A percentile compares a stretch with the other conserved stretches of the same genome.
These are phyloP conservation scores for Xestobium rufovillosum DNA, from an alignment of 2,888 invertebrate species.

Conservation along the genomic window DNA sequence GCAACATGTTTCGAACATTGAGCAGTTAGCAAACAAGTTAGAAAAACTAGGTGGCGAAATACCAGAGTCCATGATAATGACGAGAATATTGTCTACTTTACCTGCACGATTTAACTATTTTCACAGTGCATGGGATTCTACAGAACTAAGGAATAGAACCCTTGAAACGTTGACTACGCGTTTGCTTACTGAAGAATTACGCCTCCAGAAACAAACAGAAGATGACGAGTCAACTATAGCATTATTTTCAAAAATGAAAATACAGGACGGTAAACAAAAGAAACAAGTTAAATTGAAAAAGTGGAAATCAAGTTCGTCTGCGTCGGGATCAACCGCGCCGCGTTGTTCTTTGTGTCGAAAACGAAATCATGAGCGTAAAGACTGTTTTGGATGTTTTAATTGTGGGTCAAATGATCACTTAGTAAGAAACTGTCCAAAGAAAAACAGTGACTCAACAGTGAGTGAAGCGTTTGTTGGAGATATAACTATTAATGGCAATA, in stretches of 20 bases:
- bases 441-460: slow-evolving; percentile 4
- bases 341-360: slow-evolving; percentile 19
- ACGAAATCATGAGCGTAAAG: slow-evolving; percentile 13
- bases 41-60: slow-evolving; percentile 20
- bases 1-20: slow-evolving; percentile 19
- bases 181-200: slow-evolving; percentile 9
- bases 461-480: too few species aligned
- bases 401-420: slow-evolving; percentile 15
- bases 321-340: too few species aligned
- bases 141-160: slow-evolving; percentile 3
- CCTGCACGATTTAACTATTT: slow-evolving; percentile 12
- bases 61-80: slow-evolving; percentile 19
- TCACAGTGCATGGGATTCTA: slow-evolving; percentile 18
- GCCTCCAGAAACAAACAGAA: too few species aligned
- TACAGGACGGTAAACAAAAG: too few species aligned
- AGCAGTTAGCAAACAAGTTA: slow-evolving; percentile 20
- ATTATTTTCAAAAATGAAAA: too few species aligned
- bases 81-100: slow-evolving; percentile 18
- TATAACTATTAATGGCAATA: too few species aligned
- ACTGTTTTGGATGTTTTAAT: slow-evolving; percentile 17
- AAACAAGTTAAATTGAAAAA: neutral
- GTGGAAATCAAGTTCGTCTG: slow-evolving; percentile 3
- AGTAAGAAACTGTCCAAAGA: slow-evolving; percentile 8
- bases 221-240: too few species aligned
- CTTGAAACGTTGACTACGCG: slow-evolving; percentile 14